Evolutionary conservation across 1,140 invertebrate species (phyloP), one percentile per base, ranked within the genome.

Genomic region (Trichomalopsis sarcophagae): DNA sequence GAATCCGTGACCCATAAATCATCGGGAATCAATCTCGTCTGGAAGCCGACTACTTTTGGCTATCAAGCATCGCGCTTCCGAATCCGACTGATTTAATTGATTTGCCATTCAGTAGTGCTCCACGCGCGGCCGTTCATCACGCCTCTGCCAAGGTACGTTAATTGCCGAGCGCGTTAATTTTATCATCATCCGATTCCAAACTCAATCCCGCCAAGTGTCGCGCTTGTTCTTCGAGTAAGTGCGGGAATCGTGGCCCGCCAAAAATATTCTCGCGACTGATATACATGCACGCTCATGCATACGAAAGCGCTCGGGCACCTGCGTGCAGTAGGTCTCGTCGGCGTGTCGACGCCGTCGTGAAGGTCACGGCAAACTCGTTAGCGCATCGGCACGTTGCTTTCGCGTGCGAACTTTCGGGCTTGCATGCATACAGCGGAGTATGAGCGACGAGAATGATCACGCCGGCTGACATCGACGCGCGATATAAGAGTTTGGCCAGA

Each of bases 311-410:
- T 36, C 33, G 1, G 36, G 40, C 40, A 44, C 7, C 7, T 62
- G 55, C 1, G 27, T 17, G 55, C 6, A 7, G 17, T 6, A 36
- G 33, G 33, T 36, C 17, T 21, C 55, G 6, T 17, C 17, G 17
- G 3, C 55, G 4, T 6, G 27, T 27, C 27, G 27, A 27, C 33
- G 33, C 33, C 33, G 33, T 36, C 33, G 68, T 27, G 68, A 33
- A 71, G 23, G 68, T 71, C 68, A 33, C 68, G 68, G 55, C 68
- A 33, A 71, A 71, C 68, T 71, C 68, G 68, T 71, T 71, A 71
- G 27, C 23, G 68, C 68, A 23, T 69, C 27, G 23, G 9, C 27
- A n/a, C n/a, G 33, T 27, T 33, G 30, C 3, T 30, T 30, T 33
- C 9, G 23, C 68, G 68, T 13, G 30, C 10, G 74, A 36, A 6